Base-by-base conservation (phyloP, 2,113 vertebrate genomes). In the Salvator merianae region DNA sequence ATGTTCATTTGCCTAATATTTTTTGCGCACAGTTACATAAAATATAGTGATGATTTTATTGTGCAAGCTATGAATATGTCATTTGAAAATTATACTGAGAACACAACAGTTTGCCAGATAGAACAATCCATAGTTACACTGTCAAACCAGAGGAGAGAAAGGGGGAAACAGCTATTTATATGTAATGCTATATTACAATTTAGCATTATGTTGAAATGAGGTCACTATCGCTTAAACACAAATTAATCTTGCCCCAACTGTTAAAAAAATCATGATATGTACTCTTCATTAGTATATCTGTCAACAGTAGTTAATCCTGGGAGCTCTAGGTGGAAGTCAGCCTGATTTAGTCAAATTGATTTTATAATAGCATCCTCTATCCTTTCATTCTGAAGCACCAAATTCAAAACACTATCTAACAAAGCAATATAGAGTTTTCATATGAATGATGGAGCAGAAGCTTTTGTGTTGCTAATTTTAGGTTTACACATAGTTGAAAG, bases 1-100 rank as follows among this genome's bases (percentile, higher is more conserved):
- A 50, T 65, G 82, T 53, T 88, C 89, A 63, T 90, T 92, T 84
- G 93, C 69, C 1, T 10, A 88, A 79, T 66, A 79, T 26, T 88
- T n/a, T 90, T 63, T 71, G 79, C 82, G 81, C 69, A 89, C 69
- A 71, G 84, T 66, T 50, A 20, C 9, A 3, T 72, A 79, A 36
- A 12, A 53, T 24, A 74, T 72, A 90, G 78, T 88, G 85, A 63
- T 82, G 43, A 47, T 77, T 79, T 86, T 0, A 28, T 1, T 77
- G 43, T 1, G 66, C 50, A 89, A 78, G 59, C 32, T 16, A 38
- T 34, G 24, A 69, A 87, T 75, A 78, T 75, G 84, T 88, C 14
- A 82, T 38, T 72, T 40, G 47, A 43, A 87, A 84, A 79, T 47
- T 50, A 30, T 5, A 65, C 63, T 65, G 24, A 28, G 24, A 30